phyloP scores from a whole-genome alignment of 2,797 vertebrate species.

The Vipera ursinii region DNA sequence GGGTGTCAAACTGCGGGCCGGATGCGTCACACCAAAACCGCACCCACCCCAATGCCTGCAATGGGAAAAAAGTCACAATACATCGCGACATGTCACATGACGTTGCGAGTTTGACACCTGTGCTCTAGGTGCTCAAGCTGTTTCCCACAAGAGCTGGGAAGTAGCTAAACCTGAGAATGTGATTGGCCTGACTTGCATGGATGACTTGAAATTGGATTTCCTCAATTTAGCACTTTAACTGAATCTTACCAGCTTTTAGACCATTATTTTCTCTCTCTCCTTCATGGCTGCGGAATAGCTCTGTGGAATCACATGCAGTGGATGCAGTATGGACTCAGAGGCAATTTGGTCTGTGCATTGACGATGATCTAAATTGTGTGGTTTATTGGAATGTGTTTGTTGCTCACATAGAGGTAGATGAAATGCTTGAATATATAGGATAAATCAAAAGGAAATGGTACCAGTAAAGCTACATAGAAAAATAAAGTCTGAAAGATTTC shows the following conservation, averaged over 20 bases:
- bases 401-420: background rate
- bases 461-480: background rate
- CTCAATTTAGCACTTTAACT: background rate
- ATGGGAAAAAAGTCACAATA: too few species aligned
- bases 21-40: too few species aligned
- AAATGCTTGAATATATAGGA: background rate
- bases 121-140: background rate
- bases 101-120: too few species aligned
- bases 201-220: background rate
- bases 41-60: too few species aligned
- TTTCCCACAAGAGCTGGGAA: background rate
- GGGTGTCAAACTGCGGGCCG: too few species aligned
- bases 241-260: background rate
- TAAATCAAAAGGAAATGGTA: background rate
- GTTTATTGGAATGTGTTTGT: background rate
- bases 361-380: background rate
- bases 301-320: background rate
- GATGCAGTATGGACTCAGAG: background rate
- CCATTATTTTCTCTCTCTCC: background rate
- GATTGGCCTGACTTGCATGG: background rate
- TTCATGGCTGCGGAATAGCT: background rate
- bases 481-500: background rate
- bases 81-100: too few species aligned
- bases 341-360: background rate
- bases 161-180: background rate